Evolutionary conservation across 2,113 vertebrate genomes (phyloP), one percentile per base, ranked within the genome.

Genomic region (Antennarius striatus): DNA sequence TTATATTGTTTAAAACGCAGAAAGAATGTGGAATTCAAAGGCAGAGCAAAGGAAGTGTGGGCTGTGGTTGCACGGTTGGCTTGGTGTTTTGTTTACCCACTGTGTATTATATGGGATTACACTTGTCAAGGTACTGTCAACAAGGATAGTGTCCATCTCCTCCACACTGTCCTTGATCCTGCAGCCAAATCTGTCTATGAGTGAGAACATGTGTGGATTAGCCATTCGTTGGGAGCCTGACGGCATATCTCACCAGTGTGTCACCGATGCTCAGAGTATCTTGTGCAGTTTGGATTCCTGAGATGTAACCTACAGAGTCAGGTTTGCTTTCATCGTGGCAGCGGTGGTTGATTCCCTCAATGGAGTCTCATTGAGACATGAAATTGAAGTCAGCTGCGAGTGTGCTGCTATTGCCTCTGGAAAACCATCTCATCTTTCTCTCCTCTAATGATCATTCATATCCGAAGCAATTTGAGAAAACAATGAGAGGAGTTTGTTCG

Each of bases 71-170:
- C 88, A 85, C 71, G 88, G 78, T 85, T 70, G 85, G 80, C 85
- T 89, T 74, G 73, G 73, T 77, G 82, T 82, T 82, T 78, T 93
- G 91, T 92, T 92, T 92, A 91, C 79, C 82, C 87, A 68, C 63
- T 79, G 78, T 85, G 84, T 86, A 91, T 87, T 90, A 82, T 83
- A 77, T 59, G 70, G 90, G 88, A 91, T 93, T 93, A 89, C 79
- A 83, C 88, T 91, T 92, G 90, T 92, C 92, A 93, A 89, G 88
- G 86, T 91, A 92, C 89, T 92, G 92, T 92, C 92, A 93, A 90
- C 90, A 92, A 90, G 89, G 83, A 85, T 83, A 88, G 89, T 84
- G 91, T 90, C 90, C 90, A 80, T 91, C 89, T 91, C 88, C 84
- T 89, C 85, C 82, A 88, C 88, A 73, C 78, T 63, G 86, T 83